Conservation (phyloP, 2,797 vertebrate genomes). For the Emydoidea blandingii region DNA sequence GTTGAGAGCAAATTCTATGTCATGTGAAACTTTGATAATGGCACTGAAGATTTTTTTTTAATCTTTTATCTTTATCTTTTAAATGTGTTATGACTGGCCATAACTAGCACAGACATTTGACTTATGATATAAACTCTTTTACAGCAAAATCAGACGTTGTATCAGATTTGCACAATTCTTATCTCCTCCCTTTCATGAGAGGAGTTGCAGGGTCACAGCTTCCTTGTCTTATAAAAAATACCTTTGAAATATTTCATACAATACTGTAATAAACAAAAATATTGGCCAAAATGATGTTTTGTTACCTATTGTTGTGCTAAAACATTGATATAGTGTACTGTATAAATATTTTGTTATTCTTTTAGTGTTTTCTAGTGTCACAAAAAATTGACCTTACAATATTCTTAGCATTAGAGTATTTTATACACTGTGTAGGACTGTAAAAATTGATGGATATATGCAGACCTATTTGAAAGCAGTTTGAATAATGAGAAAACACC, state of each 20-base stretch:
- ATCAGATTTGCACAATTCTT: neutral
- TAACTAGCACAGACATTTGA: neutral
- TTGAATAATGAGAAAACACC: slow-evolving; percentile 45
- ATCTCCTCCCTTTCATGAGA: neutral
- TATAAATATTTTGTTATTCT: neutral
- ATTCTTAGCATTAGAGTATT: neutral
- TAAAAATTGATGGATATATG: neutral
- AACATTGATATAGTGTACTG: neutral
- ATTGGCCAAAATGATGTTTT: neutral
- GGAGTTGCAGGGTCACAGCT: neutral
- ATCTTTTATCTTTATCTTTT: neutral
- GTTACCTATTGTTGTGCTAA: neutral
- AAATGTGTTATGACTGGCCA: neutral
- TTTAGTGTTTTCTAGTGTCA: neutral
- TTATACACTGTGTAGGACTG: neutral
- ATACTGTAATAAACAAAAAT: neutral
- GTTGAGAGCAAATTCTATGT: neutral
- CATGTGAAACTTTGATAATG: neutral
- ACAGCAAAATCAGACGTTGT: neutral
- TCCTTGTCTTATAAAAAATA: neutral
- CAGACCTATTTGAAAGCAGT: slow-evolving; percentile 12
- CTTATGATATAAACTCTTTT: neutral
- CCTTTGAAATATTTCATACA: neutral
- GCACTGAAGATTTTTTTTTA: neutral
- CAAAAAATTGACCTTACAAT: slow-evolving; percentile 8